Evolutionary conservation across 1,140 invertebrate species (phyloP).

Genomic region (Pollicipes pollicipes): DNA sequence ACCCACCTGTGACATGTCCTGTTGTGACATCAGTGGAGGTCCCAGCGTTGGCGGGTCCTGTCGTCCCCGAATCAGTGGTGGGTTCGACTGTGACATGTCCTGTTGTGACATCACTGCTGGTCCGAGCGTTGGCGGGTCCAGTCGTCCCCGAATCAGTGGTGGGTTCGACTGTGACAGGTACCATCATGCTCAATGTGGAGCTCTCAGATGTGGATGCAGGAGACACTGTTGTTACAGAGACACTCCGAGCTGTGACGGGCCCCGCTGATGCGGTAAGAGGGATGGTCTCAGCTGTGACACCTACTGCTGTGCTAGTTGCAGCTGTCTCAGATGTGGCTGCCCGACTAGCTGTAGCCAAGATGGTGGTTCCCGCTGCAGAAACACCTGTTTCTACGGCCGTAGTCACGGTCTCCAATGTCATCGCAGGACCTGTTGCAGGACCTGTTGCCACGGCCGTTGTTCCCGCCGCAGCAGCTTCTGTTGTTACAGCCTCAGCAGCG

Average conservation of each 20-base stretch:
- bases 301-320: constrained; percentile 3
- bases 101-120: neutral
- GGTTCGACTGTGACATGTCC: constrained; percentile 4
- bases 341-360: no score
- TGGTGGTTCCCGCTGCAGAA: no score
- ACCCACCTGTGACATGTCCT: neutral
- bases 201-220: no score
- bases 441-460: no score
- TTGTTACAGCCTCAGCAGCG: no score
- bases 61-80: constrained; percentile 7
- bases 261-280: constrained; percentile 8
- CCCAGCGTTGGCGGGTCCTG: constrained; percentile 1
- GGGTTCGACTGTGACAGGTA: constrained; percentile 6
- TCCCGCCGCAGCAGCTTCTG: no score
- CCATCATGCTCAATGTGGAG: no score
- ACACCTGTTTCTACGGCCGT: no score
- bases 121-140: constrained; percentile 5
- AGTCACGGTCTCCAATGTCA: no score
- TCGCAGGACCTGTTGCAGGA: no score
- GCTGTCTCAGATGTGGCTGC: no score
- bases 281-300: constrained; percentile 6
- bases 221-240: constrained; percentile 6
- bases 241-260: constrained; percentile 4
- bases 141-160: constrained; percentile 7
- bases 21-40: neutral